Evolutionary conservation across 2,888 invertebrate genomes (phyloP), one percentile per base, ranked within the genome.

Genomic region (Leptinotarsa haldemani): DNA sequence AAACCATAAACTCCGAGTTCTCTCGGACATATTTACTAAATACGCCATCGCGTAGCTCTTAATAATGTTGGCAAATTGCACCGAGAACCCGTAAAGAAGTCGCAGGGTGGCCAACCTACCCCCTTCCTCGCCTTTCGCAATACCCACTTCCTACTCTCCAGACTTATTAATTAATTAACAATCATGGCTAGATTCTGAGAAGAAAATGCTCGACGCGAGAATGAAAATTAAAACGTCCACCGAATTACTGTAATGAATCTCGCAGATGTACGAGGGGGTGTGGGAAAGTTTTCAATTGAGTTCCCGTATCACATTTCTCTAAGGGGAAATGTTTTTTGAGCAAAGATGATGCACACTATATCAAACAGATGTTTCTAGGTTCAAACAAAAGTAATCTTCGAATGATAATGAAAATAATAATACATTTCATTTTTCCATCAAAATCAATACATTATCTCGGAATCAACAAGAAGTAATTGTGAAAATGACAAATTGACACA

Each of bases 151-250:
- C 63, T 48, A 40, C 75, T 74, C 69, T 76, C 66, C 74, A 70
- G 74, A 87, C 86, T 87, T 87, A 87, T 87, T 87, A 87, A 87
- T 87, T 87, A 87, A 87, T 87, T 87, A 87, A 87, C 86, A 87
- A 87, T 87, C 86, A 86, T 86, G 85, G 85, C 84, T 85, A 85
- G 84, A 76, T 67, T 76, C 74, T 83, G 83, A 85, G 84, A 84
- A 84, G 85, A 84, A 83, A 83, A 81, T 79, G 82, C 80, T 82
- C 82, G 58, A 73, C 79, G 82, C 74, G 80, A 85, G 84, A 84
- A 86, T 85, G 84, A 86, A 86, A 86, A 86, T 86, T 86, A 86
- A 86, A 86, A 85, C 85, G 84, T 83, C 82, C 77, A 80, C 82
- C 80, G 82, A 84, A 85, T 83, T 84, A 81, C 82, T 73, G 80